phyloP scores from a whole-genome alignment of 2,888 invertebrate genomes.

The Hypercompe scribonia region DNA sequence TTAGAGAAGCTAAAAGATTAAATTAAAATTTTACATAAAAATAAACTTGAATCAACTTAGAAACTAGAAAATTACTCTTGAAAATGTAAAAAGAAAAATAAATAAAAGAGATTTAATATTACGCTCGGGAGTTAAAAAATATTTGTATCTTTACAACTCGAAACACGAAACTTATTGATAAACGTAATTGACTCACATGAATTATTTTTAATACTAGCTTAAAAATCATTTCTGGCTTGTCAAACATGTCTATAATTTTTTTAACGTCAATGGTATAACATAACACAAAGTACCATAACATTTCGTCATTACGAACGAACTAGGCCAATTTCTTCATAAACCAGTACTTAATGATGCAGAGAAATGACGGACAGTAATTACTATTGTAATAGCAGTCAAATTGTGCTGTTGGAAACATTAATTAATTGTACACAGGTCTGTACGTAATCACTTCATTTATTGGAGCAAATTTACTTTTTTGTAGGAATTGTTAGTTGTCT shows the following conservation, averaged over 20 bases:
- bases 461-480: background rate
- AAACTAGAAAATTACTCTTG: too few species aligned
- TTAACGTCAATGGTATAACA: background rate
- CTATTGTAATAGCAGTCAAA: slow-evolving; percentile 6
- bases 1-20: too few species aligned
- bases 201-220: too few species aligned
- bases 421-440: background rate
- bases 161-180: too few species aligned
- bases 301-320: slow-evolving; percentile 35
- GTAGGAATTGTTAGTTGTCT: too few species aligned
- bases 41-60: too few species aligned
- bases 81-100: too few species aligned
- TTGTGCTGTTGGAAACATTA: background rate
- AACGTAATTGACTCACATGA: too few species aligned
- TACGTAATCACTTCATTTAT: slow-evolving; percentile 2
- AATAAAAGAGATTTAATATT: too few species aligned
- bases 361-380: slow-evolving; percentile 31
- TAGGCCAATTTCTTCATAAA: slow-evolving; percentile 46
- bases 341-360: slow-evolving; percentile 43
- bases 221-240: background rate
- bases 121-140: too few species aligned
- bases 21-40: too few species aligned
- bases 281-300: slow-evolving; percentile 26
- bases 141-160: too few species aligned
- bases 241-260: background rate